Conservation (phyloP, 2,797 vertebrate genomes). For the Peromyscus attwateri region DNA sequence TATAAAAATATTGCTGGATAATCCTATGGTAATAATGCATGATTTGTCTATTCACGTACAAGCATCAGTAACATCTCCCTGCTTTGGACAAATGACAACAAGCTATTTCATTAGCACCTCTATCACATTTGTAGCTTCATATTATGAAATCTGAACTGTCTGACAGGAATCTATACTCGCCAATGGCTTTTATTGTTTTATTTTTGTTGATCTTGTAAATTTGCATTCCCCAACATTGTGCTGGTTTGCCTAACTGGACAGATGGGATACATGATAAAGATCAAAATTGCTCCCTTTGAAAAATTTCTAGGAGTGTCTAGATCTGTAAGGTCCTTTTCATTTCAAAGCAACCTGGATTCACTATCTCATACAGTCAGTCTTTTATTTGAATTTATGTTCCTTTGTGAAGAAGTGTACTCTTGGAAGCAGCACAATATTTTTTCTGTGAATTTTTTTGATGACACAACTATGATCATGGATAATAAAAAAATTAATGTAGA, state of each 20-base stretch:
- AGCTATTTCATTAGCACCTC: slow-evolving; percentile 3
- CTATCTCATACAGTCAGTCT: not conserved
- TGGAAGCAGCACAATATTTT: slow-evolving; percentile 20
- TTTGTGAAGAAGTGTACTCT: slow-evolving; percentile 17
- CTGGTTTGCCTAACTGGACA: not conserved
- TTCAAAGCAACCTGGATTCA: not conserved
- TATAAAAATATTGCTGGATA: not conserved
- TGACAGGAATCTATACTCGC: not conserved
- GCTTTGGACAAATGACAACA: slow-evolving; percentile 37
- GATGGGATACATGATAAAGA: slow-evolving; percentile 1
- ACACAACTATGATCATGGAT: not conserved
- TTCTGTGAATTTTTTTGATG: slow-evolving; percentile 21
- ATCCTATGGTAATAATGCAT: slow-evolving; percentile 16
- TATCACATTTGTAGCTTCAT: slow-evolving; percentile 23
- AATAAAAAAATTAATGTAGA: not conserved
- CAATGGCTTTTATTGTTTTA: not conserved
- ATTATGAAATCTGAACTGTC: slow-evolving; percentile 14
- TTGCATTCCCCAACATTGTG: not conserved
- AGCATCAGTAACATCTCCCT: not conserved
- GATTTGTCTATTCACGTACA: slow-evolving; percentile 6
- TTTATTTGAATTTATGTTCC: slow-evolving; percentile 49
- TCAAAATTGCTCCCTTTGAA: not conserved
- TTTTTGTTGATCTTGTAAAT: not conserved
- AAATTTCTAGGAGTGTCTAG: not conserved
- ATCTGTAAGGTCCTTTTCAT: slow-evolving; percentile 1